Conservation (phyloP, 2,113 vertebrate genomes). For the Cyprinodon variegatus region DNA sequence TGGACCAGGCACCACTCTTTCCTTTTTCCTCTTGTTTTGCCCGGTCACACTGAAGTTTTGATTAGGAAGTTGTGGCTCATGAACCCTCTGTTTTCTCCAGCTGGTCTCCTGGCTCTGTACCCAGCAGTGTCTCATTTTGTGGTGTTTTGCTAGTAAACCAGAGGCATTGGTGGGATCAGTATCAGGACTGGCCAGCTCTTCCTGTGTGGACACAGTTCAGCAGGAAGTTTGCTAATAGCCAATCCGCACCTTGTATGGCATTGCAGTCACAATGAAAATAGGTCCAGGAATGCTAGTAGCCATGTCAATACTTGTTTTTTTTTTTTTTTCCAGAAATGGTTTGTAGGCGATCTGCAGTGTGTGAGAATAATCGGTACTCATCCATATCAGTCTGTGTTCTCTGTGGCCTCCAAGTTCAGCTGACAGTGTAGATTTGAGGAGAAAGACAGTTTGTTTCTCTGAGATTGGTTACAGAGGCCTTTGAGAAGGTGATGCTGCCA, state of each 20-base stretch:
- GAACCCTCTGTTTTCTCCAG: constrained; percentile 60
- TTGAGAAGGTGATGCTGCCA: constrained; percentile 58
- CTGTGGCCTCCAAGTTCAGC: constrained; percentile 36
- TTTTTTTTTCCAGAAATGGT: constrained; percentile 3
- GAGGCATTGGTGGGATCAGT: constrained; percentile 70
- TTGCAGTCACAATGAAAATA: constrained; percentile 38
- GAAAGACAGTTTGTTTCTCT: constrained; percentile 12
- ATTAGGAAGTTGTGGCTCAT: constrained; percentile 76
- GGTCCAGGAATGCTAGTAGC: constrained; percentile 35
- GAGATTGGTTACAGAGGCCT: constrained; percentile 58
- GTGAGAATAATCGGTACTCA: constrained; percentile 39
- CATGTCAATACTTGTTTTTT: constrained; percentile 17
- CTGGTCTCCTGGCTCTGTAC: constrained; percentile 33
- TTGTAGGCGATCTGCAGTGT: constrained; percentile 36
- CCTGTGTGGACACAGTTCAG: constrained; percentile 79
- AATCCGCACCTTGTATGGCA: constrained; percentile 32
- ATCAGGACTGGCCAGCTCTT: constrained; percentile 80
- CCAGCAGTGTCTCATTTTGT: constrained; percentile 44
- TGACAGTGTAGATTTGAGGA: constrained; percentile 10
- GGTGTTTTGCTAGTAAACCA: constrained; percentile 53
- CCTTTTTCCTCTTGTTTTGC: constrained; percentile 71
- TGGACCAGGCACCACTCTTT: constrained; percentile 54
- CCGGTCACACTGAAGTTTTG: constrained; percentile 60
- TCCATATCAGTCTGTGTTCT: constrained; percentile 26
- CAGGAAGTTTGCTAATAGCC: constrained; percentile 80